Evolutionary conservation across 2,888 invertebrate genomes (phyloP).

Genomic region (Clusia tigrina): DNA sequence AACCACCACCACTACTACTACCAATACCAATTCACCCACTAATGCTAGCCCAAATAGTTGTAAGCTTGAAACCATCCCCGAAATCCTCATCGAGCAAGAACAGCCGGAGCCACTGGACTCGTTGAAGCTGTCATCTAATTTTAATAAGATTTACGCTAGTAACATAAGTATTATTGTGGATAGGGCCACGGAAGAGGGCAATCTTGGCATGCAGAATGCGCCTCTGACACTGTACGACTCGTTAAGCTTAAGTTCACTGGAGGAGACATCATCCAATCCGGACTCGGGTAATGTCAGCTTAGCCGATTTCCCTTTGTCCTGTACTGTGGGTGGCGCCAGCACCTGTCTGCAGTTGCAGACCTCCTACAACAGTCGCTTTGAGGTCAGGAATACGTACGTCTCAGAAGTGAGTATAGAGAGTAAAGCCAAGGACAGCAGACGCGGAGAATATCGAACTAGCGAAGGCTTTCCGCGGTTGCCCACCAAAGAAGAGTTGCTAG

Average conservation of each 20-base stretch:
- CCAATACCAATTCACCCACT: conserved; percentile 40
- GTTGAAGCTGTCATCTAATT: conserved; percentile 50
- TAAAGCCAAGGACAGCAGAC: conserved; percentile 16
- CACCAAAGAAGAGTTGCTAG: conserved; percentile 49
- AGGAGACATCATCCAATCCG: conserved; percentile 59
- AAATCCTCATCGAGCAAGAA: conserved; percentile 39
- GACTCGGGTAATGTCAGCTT: conserved; percentile 63
- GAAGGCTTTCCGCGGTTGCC: conserved; percentile 49
- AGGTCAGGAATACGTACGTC: conserved; percentile 53
- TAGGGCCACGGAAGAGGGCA: conserved; percentile 15
- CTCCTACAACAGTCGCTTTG: conserved; percentile 55
- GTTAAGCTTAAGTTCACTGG: conserved; percentile 55
- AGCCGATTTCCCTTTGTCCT: conserved; percentile 55
- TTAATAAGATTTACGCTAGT: conserved; percentile 57
- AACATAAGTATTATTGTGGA: conserved; percentile 56
- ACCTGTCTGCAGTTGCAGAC: conserved; percentile 56
- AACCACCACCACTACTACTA: conserved; percentile 38
- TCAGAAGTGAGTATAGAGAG: conserved; percentile 49
- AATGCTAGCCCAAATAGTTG: conserved; percentile 41
- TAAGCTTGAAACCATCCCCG: conserved; percentile 60
- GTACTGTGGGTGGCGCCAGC: conserved; percentile 46
- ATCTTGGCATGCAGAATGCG: conserved; percentile 7
- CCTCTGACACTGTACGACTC: conserved; percentile 50
- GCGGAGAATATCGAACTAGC: neutral
- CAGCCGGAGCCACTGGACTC: conserved; percentile 29